Base-by-base conservation (phyloP, 2,888 invertebrate genomes). In the Volucella bombylans region DNA sequence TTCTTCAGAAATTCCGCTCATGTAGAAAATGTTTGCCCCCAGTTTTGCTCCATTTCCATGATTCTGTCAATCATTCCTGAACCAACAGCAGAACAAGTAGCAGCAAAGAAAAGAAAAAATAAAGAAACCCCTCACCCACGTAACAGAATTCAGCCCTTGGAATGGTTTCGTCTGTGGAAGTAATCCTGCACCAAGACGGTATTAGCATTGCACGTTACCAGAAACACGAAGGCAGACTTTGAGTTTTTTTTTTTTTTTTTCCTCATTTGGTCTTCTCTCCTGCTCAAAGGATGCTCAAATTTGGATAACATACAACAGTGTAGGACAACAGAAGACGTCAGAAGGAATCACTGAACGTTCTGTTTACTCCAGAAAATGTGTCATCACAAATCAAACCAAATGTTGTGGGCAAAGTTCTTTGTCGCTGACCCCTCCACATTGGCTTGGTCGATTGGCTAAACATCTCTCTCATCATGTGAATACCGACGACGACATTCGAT, bases 351-450 rank as follows among this genome's bases (percentile, higher is more conserved):
- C 55, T 76, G 83, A 71, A 85, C 83, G 80, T 80, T 71, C 80
- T 76, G 81, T 81, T 81, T 81, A 64, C 45, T 50, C 31, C 23
- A 71, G 52, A 59, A 77, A 72, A 81, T 76, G 81, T 85, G 85
- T 85, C 85, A 85, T 85, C 81, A 77, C 85, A 85, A 85, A 85
- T 85, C 85, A 85, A 81, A 83, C 54, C 82, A 71, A 82, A 82
- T 31, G 43, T 61, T 72, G 64, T 77, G 77, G 71, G 69, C 65
- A 69, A 64, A 49, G 41, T 59, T 38, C 38, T 31, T 39, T 2
- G 23, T 14, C 31, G 31, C 31, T 31, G 31, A 31, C 31, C 31
- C 31, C 54, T 73, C 64, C 39, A 18, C 39, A 47, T 57, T 41
- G 41, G 15, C 62, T 11, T 64, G 77, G 77, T 69, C 69, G 55